phyloP scores from a whole-genome alignment of 2,797 vertebrate genomes.

The Antennarius maculatus region DNA sequence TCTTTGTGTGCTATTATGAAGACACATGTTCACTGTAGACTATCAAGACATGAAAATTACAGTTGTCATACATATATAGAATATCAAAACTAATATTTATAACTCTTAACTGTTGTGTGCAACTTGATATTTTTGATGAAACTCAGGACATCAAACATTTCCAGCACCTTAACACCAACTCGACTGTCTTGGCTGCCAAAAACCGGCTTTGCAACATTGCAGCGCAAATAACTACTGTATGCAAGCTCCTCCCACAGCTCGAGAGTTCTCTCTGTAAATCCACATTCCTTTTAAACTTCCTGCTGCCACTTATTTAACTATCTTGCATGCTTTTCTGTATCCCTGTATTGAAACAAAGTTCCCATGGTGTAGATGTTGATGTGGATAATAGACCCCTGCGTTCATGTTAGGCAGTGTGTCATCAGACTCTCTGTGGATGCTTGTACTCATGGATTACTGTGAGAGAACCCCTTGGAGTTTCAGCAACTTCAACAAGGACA shows the following conservation, averaged over 20 bases:
- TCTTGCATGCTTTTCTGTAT: conserved; percentile 15
- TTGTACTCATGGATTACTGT: conserved; percentile 54
- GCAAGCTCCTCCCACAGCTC: conserved; percentile 54
- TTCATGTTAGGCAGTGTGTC: conserved; percentile 41
- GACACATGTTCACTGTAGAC: no score
- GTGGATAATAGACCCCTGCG: conserved; percentile 41
- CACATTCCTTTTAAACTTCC: conserved; percentile 20
- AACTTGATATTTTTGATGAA: neutral
- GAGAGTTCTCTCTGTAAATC: neutral
- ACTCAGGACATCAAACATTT: neutral
- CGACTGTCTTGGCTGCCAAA: conserved; percentile 8
- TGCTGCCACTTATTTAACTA: neutral
- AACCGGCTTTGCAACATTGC: conserved; percentile 66
- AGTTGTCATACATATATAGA: conserved; percentile 10
- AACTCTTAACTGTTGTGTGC: neutral
- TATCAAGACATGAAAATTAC: neutral
- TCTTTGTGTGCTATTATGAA: no score
- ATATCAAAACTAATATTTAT: conserved; percentile 5
- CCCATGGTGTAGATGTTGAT: conserved; percentile 26
- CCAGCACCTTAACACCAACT: conserved; percentile 10
- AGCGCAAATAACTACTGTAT: conserved; percentile 50
- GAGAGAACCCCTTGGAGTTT: conserved; percentile 49
- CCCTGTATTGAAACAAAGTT: neutral
- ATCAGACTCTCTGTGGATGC: conserved; percentile 13
- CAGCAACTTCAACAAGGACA: conserved; percentile 80